These are phyloP conservation scores for Drosophila koepferae DNA, from an alignment of 2,888 invertebrate species.

Conservation along the genomic window DNA sequence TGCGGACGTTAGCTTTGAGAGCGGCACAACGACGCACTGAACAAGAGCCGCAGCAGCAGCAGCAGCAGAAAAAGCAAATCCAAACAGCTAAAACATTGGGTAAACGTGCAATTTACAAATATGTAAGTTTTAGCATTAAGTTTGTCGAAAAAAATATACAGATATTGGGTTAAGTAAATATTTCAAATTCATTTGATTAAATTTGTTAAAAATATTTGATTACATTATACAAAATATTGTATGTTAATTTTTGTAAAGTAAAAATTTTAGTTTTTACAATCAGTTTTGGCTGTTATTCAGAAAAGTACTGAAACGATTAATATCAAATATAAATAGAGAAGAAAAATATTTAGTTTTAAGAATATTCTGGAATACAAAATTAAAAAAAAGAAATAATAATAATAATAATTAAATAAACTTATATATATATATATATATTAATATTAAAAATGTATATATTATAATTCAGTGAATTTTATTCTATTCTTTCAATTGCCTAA, in stretches of 20 bases:
- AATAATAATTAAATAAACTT: too few species aligned
- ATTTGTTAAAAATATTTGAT: not conserved
- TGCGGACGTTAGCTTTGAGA: conserved; percentile 90
- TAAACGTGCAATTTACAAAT: conserved; percentile 41
- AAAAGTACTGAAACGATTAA: not conserved
- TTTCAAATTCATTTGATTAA: not conserved
- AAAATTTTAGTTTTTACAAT: not conserved
- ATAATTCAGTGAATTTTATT: not conserved
- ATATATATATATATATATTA: too few species aligned
- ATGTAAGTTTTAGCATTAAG: conserved; percentile 23
- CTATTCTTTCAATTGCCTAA: not conserved
- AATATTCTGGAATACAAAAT: not conserved
- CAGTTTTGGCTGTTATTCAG: conserved; percentile 6
- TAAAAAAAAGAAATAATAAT: too few species aligned
- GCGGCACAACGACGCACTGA: conserved; percentile 66
- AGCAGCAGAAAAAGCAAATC: not conserved
- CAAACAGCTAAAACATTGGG: conserved; percentile 20
- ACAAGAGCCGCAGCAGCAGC: conserved; percentile 2
- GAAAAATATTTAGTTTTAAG: not conserved
- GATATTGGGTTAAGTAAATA: not conserved
- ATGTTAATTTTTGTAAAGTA: not conserved
- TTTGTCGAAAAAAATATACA: not conserved
- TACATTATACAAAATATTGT: not conserved
- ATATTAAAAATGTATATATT: not conserved
- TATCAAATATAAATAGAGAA: not conserved